phyloP scores from a whole-genome alignment of 2,113 vertebrate species.

The Bungarus multicinctus region DNA sequence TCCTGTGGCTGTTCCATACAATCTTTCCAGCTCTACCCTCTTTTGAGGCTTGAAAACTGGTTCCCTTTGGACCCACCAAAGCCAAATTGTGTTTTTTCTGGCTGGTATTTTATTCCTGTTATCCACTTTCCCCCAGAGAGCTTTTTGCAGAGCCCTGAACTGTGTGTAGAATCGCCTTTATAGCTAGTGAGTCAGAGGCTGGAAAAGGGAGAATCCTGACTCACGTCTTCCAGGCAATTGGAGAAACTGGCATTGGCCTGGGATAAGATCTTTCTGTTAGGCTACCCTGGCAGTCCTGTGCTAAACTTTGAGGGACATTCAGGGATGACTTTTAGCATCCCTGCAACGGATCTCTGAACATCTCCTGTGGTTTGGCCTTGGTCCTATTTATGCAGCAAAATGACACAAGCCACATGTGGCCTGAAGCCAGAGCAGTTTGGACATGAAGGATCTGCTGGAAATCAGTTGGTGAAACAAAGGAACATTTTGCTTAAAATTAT shows the following conservation, averaged over 20 bases:
- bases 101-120: neutral
- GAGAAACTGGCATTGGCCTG: neutral
- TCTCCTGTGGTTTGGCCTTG: neutral
- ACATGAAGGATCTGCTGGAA: neutral
- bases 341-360: too few species aligned
- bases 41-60: too few species aligned
- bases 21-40: neutral
- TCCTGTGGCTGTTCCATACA: neutral
- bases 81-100: neutral
- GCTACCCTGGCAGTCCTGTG: neutral
- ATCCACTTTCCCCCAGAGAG: neutral
- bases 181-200: neutral
- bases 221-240: neutral
- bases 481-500: neutral
- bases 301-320: neutral
- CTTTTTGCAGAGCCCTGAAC: neutral
- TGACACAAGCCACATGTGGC: neutral
- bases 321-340: neutral
- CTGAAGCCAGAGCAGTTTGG: neutral
- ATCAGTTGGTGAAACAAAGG: neutral
- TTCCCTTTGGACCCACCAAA: neutral
- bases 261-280: too few species aligned
- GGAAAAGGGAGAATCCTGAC: constrained; percentile 2
- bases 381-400: neutral
- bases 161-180: neutral